Base-by-base conservation (phyloP, 2,888 invertebrate species). In the Scrobipalpa costella region DNA sequence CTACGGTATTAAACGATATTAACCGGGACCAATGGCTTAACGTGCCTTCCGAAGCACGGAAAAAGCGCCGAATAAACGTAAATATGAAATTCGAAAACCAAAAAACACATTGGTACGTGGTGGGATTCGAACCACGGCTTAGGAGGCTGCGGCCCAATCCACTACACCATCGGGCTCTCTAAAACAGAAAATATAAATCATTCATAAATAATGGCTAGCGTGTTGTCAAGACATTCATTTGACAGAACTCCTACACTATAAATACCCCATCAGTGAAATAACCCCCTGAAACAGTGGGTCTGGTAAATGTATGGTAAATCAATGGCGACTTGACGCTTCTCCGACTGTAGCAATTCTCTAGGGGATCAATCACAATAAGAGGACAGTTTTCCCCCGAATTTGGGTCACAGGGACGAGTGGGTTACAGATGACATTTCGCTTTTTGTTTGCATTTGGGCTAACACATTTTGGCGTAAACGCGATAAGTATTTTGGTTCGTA, bases 281-380 rank as follows among this genome's bases (percentile, higher is more conserved):
- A 44, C 44, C 44, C 44, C n/a, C n/a, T 44, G n/a, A 13, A 52
- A 13, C 27, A 21, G 27, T 27, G 7, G 15, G 13, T 34, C 34
- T 7, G n/a, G 34, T 34, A 21, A 50, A 55, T 15, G 55, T 33
- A 33, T 33, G 33, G 33, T 19, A 55, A 33, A 55, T 55, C 55
- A 33, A 55, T 52, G 52, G 15, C 34, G 27, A 34, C 34, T 33
- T 34, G 55, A 33, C 11, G n/a, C 27, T 15, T 55, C 15, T 1
- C 34, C 34, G 33, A 33, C n/a, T 7, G 34, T 55, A n/a, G 44
- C 55, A 34, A 52, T 55, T n/a, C 55, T n/a, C 55, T n/a, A 13
- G 55, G 34, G 55, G n/a, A 33, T 55, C 33, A 55, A 55, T 55
- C 55, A 55, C 55, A 55, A 55, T 55, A 27, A 55, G 55, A 55